These are phyloP conservation scores for Pelagia noctiluca DNA, from an alignment of 30 jellyfish, hydroid and myxozoan species.

Conservation along the genomic window DNA sequence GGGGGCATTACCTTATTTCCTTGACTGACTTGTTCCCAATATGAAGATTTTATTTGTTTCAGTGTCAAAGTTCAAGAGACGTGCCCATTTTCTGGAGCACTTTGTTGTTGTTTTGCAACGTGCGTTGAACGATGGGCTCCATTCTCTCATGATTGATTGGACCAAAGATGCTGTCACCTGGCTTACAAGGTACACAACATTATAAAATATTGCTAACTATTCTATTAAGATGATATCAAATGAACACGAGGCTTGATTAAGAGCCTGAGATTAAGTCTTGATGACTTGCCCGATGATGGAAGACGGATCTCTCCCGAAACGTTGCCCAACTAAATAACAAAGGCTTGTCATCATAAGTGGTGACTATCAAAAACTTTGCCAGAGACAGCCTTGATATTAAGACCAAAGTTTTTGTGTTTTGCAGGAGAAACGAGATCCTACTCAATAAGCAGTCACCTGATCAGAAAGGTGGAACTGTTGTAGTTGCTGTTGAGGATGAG, in stretches of 20 bases:
- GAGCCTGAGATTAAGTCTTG: too few species aligned
- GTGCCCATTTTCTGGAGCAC: slow-evolving; percentile 79
- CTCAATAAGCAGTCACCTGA: slow-evolving; percentile 71
- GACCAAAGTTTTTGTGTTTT: not conserved
- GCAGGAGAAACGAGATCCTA: slow-evolving; percentile 80
- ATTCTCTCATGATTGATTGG: slow-evolving; percentile 73
- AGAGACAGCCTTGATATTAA: too few species aligned
- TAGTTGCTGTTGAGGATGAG: slow-evolving; percentile 67
- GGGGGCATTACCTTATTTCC: too few species aligned
- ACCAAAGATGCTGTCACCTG: slow-evolving; percentile 77
- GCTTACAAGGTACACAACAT: slow-evolving; percentile 67
- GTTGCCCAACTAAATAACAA: too few species aligned
- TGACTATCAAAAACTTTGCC: too few species aligned
- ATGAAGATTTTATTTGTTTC: not conserved
- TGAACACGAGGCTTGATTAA: too few species aligned
- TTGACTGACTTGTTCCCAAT: too few species aligned
- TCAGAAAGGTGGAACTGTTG: slow-evolving; percentile 74
- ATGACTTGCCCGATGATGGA: too few species aligned
- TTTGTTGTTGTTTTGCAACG: slow-evolving; percentile 74
- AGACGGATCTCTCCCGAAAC: too few species aligned
- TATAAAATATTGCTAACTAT: too few species aligned
- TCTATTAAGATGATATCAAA: too few species aligned
- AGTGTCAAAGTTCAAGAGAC: slow-evolving; percentile 84
- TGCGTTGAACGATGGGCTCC: slow-evolving; percentile 71
- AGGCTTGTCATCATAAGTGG: too few species aligned